phyloP scores from a whole-genome alignment of 2,888 invertebrate genomes.

The Epirrhoe alternata region DNA sequence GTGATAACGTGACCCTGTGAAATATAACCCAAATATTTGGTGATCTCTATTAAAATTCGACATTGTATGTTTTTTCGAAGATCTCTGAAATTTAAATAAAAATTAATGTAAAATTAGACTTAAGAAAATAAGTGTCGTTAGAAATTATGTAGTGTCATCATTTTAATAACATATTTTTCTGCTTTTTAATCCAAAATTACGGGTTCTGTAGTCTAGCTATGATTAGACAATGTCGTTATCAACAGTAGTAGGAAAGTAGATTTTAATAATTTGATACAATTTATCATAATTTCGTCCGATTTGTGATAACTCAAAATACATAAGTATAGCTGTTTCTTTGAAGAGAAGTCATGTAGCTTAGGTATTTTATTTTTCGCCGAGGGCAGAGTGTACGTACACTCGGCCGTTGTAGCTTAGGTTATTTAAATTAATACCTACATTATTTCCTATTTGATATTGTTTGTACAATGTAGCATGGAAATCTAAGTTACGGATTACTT shows the following conservation, averaged over 20 bases:
- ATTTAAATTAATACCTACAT: too few relatives aligned
- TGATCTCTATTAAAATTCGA: slow-evolving; percentile 32
- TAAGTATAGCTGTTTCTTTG: too few relatives aligned
- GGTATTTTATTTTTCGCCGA: too few relatives aligned
- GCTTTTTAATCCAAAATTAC: slow-evolving; percentile 43
- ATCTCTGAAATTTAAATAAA: slow-evolving; percentile 46
- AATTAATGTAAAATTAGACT: slow-evolving; percentile 33
- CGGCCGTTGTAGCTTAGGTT: too few relatives aligned
- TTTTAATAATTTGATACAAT: background rate
- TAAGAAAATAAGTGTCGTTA: slow-evolving; percentile 27
- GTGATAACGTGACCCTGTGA: slow-evolving; percentile 9
- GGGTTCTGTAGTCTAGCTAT: slow-evolving; percentile 44
- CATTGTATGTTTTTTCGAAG: slow-evolving; percentile 38
- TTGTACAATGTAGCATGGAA: background rate
- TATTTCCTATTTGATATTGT: background rate
- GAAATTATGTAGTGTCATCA: slow-evolving; percentile 7
- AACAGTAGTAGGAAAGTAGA: slow-evolving; percentile 6
- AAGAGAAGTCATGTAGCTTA: too few relatives aligned
- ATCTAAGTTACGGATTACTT: background rate
- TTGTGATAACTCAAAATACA: background rate
- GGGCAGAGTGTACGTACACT: too few relatives aligned
- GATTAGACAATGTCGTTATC: slow-evolving; percentile 1
- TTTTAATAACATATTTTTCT: slow-evolving; percentile 3
- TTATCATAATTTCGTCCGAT: background rate
- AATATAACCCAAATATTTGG: slow-evolving; percentile 24